Evolutionary conservation across 64 coral and sea anemone species (phyloP).

Genomic region (Montipora efflorescens): DNA sequence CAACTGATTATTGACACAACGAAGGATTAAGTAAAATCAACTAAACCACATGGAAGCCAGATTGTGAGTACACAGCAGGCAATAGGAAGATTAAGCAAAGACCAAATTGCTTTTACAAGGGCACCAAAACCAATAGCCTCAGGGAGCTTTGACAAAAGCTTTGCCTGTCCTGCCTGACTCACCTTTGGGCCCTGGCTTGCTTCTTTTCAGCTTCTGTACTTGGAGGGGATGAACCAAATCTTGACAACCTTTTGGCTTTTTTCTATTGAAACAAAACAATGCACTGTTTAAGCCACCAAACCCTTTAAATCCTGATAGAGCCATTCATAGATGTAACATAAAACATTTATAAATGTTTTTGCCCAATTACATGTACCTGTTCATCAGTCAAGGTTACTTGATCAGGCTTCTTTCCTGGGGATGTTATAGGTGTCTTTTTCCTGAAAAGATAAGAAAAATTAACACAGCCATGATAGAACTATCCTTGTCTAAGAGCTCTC

Average conservation of each 20-base stretch:
- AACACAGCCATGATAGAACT: no score
- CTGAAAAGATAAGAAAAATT: not conserved
- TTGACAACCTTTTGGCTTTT: conserved; percentile 68
- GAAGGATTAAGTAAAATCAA: no score
- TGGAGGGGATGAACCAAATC: conserved; percentile 67
- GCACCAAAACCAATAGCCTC: no score
- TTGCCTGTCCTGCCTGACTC: not conserved
- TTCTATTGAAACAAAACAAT: conserved; percentile 35
- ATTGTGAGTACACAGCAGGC: no score
- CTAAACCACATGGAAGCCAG: no score
- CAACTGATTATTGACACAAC: no score
- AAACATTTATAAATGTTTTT: not conserved
- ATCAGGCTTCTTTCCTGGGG: conserved; percentile 23
- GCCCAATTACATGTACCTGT: not conserved
- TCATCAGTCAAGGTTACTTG: conserved; percentile 12
- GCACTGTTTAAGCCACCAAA: not conserved
- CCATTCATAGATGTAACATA: no score
- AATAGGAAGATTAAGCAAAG: no score
- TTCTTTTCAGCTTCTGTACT: conserved; percentile 72
- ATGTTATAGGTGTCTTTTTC: conserved; percentile 14
- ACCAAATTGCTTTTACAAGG: no score
- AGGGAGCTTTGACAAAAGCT: no score
- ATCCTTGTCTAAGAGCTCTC: no score
- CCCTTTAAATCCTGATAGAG: no score
- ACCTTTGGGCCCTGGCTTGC: conserved; percentile 75